These are phyloP conservation scores for Tapirus indicus DNA, from an alignment of 2,797 vertebrate species.

Conservation along the genomic window DNA sequence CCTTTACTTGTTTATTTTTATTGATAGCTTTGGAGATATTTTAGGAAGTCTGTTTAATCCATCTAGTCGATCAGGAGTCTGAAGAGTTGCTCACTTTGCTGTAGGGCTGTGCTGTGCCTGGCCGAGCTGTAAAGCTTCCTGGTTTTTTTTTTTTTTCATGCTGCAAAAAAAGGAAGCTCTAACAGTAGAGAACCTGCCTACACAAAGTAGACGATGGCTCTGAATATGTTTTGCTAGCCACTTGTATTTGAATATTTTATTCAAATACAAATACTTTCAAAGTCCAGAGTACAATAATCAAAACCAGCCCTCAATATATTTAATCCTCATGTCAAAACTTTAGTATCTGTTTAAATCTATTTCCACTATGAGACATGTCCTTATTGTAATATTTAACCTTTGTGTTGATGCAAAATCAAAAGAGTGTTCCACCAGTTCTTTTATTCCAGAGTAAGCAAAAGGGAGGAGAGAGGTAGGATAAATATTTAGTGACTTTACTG, in stretches of 20 bases:
- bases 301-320: conserved; percentile 57
- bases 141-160: conserved; percentile 70
- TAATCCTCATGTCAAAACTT: conserved; percentile 60
- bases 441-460: conserved; percentile 49
- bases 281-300: conserved; percentile 68
- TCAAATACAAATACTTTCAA: conserved; percentile 72
- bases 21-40: conserved; percentile 55
- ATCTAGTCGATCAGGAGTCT: conserved; percentile 68
- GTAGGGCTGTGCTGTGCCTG: conserved; percentile 66
- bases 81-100: conserved; percentile 69
- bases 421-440: not conserved
- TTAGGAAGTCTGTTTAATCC: conserved; percentile 79
- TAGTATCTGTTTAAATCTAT: not conserved
- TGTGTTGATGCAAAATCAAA: not conserved
- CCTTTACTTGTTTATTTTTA: not conserved
- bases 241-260: conserved; percentile 65
- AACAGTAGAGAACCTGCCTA: conserved; percentile 75
- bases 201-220: conserved; percentile 71
- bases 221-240: not conserved
- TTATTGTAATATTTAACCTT: conserved; percentile 5
- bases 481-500: not conserved
- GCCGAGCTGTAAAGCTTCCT: conserved; percentile 68
- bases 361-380: not conserved
- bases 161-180: conserved; percentile 75
- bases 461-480: not conserved